Percentiles rank a stretch among this genome's conserved stretches.
phyloP scores from a whole-genome alignment of 2,888 invertebrate species.

The Xanthorhoe designata region DNA sequence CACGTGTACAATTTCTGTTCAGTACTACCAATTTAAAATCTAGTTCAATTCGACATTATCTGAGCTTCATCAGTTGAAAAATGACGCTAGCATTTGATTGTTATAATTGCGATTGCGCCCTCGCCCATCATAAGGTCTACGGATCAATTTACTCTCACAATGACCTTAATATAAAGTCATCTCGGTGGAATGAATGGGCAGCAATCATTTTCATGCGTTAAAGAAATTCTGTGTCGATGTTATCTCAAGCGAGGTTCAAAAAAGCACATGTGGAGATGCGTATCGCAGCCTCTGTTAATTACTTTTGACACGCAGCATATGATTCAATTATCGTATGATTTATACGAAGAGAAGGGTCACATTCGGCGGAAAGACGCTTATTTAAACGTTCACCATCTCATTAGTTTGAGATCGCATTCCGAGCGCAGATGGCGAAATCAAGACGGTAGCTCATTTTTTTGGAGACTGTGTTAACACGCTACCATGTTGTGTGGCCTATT shows the following conservation, averaged over 20 bases:
- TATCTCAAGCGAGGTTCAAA: constrained; percentile 81
- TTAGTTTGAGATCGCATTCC: constrained; percentile 74
- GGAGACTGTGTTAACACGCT: constrained; percentile 61
- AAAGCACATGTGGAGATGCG: constrained; percentile 84
- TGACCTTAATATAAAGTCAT: constrained; percentile 80
- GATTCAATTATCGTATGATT: constrained; percentile 86
- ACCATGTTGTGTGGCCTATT: constrained; percentile 70
- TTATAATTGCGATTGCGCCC: constrained; percentile 65
- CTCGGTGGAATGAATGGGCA: constrained; percentile 63
- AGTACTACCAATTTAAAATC: constrained; percentile 31
- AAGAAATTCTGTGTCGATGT: constrained; percentile 80
- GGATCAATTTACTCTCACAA: constrained; percentile 81
- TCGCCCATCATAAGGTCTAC: constrained; percentile 64
- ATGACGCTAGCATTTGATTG: constrained; percentile 55
- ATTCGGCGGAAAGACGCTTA: constrained; percentile 63
- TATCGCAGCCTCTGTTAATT: constrained; percentile 84
- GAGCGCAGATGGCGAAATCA: constrained; percentile 75
- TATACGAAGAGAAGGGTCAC: constrained; percentile 71
- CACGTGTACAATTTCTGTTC: constrained; percentile 40
- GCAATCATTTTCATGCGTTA: constrained; percentile 78
- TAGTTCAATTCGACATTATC: constrained; percentile 46
- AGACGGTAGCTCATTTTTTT: constrained; percentile 67
- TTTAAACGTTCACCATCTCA: constrained; percentile 79
- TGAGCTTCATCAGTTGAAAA: constrained; percentile 52
- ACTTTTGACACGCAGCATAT: constrained; percentile 85